A percentile compares a stretch with the other conserved stretches of the same genome.
These are phyloP conservation scores for Hoplostethus mediterraneus DNA, from an alignment of 2,797 vertebrate species.

Conservation along the genomic window DNA sequence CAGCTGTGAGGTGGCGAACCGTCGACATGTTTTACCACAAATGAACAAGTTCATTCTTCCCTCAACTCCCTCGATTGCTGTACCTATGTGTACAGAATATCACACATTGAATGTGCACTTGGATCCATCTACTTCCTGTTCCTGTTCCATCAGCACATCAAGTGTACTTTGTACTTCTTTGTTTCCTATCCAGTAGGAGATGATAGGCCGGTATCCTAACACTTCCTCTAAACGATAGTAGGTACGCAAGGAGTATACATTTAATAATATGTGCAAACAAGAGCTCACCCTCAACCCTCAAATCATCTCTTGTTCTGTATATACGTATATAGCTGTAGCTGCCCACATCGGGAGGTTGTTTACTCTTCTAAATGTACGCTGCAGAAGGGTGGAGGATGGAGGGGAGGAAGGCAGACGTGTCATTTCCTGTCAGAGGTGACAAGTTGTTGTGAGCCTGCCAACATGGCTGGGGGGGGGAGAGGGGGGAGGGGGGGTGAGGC, in stretches of 20 bases:
- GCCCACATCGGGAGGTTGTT: conserved; percentile 28
- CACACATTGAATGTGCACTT: background rate
- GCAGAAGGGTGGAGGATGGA: conserved; percentile 3
- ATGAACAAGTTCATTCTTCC: conserved; percentile 40
- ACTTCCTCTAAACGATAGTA: background rate
- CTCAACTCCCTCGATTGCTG: conserved; percentile 29
- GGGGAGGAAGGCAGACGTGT: conserved; percentile 56
- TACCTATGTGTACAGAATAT: conserved; percentile 30
- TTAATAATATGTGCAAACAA: conserved; percentile 1
- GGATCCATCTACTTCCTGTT: background rate
- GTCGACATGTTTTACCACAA: conserved; percentile 53
- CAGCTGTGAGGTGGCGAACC: conserved; percentile 11
- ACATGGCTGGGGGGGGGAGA: background rate
- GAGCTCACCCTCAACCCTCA: background rate
- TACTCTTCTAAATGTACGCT: conserved; percentile 34
- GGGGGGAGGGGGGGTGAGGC: conserved; percentile 1
- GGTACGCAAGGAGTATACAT: background rate
- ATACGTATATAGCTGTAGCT: background rate
- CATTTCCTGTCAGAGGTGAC: conserved; percentile 61
- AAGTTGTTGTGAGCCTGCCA: conserved; percentile 24
- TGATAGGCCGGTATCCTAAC: background rate
- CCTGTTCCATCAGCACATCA: background rate
- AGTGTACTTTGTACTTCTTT: background rate
- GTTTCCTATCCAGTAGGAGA: conserved; percentile 8
- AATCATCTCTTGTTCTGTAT: background rate